A percentile compares a stretch with the other conserved stretches of the same genome.
phyloP scores from a whole-genome alignment of 2,797 vertebrate species.

The Schizothorax lantsangensis region DNA sequence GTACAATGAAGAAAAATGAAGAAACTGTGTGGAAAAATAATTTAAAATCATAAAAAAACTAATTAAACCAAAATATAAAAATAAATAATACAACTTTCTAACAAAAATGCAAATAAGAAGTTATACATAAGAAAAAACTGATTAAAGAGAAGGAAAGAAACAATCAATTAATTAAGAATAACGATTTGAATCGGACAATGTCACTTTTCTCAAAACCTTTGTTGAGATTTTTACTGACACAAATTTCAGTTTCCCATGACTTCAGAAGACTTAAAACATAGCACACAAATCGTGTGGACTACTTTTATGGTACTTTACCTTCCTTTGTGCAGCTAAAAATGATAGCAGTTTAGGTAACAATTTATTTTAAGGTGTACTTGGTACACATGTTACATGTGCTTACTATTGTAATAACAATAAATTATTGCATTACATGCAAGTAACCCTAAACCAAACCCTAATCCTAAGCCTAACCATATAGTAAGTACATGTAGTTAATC shows the following conservation, averaged over 20 bases:
- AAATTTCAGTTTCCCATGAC: background rate
- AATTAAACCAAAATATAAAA: background rate
- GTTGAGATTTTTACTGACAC: background rate
- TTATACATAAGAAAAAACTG: too few relatives aligned
- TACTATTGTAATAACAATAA: too few relatives aligned
- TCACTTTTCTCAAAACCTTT: background rate
- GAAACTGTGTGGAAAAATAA: background rate
- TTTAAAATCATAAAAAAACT: background rate
- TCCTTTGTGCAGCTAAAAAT: background rate
- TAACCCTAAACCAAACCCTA: background rate
- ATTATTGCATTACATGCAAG: background rate
- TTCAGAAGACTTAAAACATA: background rate
- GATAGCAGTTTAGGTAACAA: too few relatives aligned
- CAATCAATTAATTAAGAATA: background rate
- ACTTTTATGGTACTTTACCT: background rate
- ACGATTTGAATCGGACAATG: too few relatives aligned
- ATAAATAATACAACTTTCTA: too few relatives aligned
- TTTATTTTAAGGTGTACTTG: too few relatives aligned
- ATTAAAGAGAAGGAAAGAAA: background rate
- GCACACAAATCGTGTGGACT: background rate
- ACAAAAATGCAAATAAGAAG: too few relatives aligned
- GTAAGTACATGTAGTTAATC: background rate
- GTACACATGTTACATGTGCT: too few relatives aligned
- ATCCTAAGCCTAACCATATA: too few relatives aligned
- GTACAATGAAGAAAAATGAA: background rate